Percentiles rank a stretch among this genome's conserved stretches.
Conservation (phyloP, 2,113 vertebrate species). For the Halichoerus grypus region DNA sequence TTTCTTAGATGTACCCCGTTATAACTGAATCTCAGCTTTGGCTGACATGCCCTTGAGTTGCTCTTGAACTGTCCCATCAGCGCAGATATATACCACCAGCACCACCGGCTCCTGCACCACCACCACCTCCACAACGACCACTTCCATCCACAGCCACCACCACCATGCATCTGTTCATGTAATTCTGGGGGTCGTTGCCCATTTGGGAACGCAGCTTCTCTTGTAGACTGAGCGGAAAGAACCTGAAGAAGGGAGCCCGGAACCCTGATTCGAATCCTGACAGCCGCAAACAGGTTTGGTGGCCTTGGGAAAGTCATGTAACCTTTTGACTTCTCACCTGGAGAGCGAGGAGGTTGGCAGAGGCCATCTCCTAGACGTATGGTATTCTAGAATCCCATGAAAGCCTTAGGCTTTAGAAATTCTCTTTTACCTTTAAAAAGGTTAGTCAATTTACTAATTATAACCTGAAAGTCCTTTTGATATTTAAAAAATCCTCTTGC, state of each 20-base stretch:
- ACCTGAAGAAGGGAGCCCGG: not conserved
- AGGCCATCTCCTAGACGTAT: not conserved
- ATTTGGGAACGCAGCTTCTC: not conserved
- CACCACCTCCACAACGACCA: not conserved
- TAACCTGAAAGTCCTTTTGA: constrained; percentile 72
- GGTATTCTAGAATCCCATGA: not conserved
- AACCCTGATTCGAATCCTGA: not conserved
- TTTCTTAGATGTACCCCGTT: not conserved
- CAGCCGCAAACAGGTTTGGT: not conserved
- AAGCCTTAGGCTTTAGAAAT: constrained; percentile 55
- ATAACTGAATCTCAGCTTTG: not conserved
- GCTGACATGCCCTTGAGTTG: not conserved
- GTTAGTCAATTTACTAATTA: constrained; percentile 77
- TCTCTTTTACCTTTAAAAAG: constrained; percentile 67
- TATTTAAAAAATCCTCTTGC: constrained; percentile 61
- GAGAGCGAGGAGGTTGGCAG: not conserved
- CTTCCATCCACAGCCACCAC: not conserved
- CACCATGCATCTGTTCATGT: not conserved
- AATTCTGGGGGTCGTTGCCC: not conserved
- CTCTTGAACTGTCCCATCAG: not conserved
- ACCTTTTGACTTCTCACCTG: not conserved
- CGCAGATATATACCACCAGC: no score
- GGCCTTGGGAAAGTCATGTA: constrained; percentile 16
- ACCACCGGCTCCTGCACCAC: not conserved
- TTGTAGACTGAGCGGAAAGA: not conserved